Percentiles rank a stretch among this genome's conserved stretches.
phyloP scores from a whole-genome alignment of 2,113 vertebrate species.

The Columba janthina region DNA sequence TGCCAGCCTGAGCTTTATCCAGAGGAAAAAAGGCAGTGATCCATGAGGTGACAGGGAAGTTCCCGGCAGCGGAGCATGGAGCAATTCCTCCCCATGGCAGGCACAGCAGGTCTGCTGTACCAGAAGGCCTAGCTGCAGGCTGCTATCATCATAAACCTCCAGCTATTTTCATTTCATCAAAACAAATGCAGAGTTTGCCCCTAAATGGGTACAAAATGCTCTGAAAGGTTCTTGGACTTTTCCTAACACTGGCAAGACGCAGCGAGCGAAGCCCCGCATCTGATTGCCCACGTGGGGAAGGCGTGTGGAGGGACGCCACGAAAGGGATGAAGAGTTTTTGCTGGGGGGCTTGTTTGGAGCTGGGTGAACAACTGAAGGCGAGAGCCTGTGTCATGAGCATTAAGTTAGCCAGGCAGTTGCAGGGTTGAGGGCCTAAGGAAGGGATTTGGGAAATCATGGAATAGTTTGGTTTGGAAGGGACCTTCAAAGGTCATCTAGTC shows the following conservation, averaged over 20 bases:
- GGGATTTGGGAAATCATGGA: neutral
- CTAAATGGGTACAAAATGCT: neutral
- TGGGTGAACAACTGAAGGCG: neutral
- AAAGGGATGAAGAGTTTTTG: neutral
- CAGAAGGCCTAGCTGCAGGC: neutral
- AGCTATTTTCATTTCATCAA: neutral
- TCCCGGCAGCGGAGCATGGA: neutral
- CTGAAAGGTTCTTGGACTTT: neutral
- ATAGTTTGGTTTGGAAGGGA: no score
- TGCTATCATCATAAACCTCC: neutral
- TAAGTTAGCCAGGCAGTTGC: neutral
- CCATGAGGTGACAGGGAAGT: neutral
- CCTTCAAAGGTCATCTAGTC: no score
- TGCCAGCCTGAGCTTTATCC: neutral
- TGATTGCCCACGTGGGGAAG: rapidly evolving
- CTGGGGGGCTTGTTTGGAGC: neutral
- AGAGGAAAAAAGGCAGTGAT: neutral
- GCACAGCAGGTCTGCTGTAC: neutral
- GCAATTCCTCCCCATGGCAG: neutral
- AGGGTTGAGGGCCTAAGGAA: neutral
- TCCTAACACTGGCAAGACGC: neutral
- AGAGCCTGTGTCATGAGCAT: neutral
- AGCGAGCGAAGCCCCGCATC: rapidly evolving
- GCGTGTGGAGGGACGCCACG: rapidly evolving
- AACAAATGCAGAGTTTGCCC: neutral